Evolutionary conservation across 2,113 vertebrate genomes (phyloP).

Genomic region (Nothoprocta perdicaria): DNA sequence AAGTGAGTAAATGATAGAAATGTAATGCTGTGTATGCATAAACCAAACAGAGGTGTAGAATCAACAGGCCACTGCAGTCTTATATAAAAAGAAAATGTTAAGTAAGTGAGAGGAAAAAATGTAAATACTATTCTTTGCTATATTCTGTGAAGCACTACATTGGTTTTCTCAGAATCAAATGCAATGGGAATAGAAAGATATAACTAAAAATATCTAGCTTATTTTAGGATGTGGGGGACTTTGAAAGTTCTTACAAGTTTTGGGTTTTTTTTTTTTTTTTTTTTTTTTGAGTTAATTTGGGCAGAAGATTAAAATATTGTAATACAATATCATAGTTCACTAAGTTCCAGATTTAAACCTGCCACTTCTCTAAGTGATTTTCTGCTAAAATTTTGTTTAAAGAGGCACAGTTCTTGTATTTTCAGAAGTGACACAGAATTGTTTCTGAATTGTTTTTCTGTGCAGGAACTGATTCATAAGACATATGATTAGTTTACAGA

Average conservation of each 20-base stretch:
- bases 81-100: not conserved
- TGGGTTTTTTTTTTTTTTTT: not conserved
- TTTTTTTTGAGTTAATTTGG: not conserved
- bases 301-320: not conserved
- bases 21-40: not conserved
- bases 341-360: not conserved
- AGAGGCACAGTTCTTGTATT: not conserved
- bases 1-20: constrained; percentile 22
- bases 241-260: not conserved
- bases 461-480: no score
- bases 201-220: not conserved
- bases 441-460: not conserved
- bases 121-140: not conserved
- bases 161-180: not conserved
- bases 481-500: not conserved
- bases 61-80: not conserved
- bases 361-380: not conserved
- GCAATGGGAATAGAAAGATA: not conserved
- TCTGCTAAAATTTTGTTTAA: not conserved
- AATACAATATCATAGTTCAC: not conserved
- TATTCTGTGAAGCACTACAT: not conserved
- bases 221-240: not conserved
- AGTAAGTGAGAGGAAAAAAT: not conserved
- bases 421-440: not conserved
- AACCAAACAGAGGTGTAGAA: not conserved